phyloP scores from a whole-genome alignment of 2,113 vertebrate species.

The Oenanthe oenanthe region DNA sequence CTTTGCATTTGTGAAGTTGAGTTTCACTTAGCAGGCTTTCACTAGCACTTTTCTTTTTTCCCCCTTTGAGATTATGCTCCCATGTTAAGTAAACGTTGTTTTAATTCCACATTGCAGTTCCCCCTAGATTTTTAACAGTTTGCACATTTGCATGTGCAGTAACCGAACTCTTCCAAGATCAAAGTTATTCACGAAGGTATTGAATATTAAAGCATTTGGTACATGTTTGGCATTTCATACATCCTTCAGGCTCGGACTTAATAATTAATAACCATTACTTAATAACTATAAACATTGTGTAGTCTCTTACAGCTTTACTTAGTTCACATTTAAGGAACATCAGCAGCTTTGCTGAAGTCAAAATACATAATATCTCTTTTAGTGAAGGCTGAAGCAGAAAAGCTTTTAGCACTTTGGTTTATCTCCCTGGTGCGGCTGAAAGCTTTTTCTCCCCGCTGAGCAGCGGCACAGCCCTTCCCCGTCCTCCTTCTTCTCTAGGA shows the following conservation, averaged over 20 bases:
- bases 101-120: background rate
- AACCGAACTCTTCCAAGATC: background rate
- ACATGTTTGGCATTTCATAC: background rate
- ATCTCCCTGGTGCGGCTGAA: background rate
- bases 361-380: background rate
- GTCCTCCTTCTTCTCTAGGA: background rate
- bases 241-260: background rate
- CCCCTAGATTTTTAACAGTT: background rate
- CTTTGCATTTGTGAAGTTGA: background rate
- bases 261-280: background rate
- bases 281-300: background rate
- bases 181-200: background rate
- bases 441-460: background rate
- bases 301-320: background rate
- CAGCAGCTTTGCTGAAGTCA: background rate
- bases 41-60: background rate
- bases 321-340: background rate
- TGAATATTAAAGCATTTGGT: background rate
- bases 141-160: background rate
- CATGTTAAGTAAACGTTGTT: background rate
- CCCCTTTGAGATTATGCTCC: background rate
- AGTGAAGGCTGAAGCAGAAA: background rate
- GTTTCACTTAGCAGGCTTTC: background rate
- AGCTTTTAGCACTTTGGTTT: background rate
- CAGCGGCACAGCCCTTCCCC: accelerated